Evolutionary conservation across 2,113 vertebrate genomes (phyloP), one percentile per base, ranked within the genome.

Genomic region (Epinephelus fuscoguttatus): DNA sequence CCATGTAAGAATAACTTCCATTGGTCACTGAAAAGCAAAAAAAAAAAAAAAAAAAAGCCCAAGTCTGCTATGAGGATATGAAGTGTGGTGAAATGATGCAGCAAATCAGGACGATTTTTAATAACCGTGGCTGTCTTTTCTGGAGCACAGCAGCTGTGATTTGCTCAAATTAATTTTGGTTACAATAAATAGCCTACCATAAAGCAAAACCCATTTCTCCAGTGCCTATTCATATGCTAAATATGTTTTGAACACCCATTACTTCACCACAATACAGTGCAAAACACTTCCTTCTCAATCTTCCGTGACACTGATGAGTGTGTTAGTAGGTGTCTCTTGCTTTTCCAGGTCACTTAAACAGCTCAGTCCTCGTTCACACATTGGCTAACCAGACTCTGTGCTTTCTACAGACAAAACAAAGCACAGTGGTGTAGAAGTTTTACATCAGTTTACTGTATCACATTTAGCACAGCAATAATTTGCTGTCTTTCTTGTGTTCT

Each of bases 1-100:
- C 94, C 91, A 90, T 92, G 82, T 92, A 90, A 70, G 73, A 77
- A 53, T 90, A 91, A 78, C 88, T 89, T 30, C 93, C 94, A 78
- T 95, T 94, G 81, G 89, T 86, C 78, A 92, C 92, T 93, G 78
- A 62, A 74, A 77, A 71, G 15, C 11, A 37, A n/a, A 11, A 61
- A 45, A 27, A 27, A 27, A 27, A 27, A 25, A 27, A 27, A 27
- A 27, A 27, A 27, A 27, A 27, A 27, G 27, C 3, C 50, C n/a
- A 49, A 56, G 61, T 61, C 30, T 21, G 13, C 53, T 55, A 40
- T 62, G 1, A 63, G 50, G 42, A 30, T 4, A 21, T 7, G 18
- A 11, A 17, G 8, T 4, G 7, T 30, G 55, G 18, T 15, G 15
- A 67, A 21, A 40, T 10, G 7, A 75, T 8, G 6, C 30, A 64